A percentile compares a stretch with the other conserved stretches of the same genome.
phyloP scores from a whole-genome alignment of 2,797 vertebrate genomes.

The Enteromius viviparus region DNA sequence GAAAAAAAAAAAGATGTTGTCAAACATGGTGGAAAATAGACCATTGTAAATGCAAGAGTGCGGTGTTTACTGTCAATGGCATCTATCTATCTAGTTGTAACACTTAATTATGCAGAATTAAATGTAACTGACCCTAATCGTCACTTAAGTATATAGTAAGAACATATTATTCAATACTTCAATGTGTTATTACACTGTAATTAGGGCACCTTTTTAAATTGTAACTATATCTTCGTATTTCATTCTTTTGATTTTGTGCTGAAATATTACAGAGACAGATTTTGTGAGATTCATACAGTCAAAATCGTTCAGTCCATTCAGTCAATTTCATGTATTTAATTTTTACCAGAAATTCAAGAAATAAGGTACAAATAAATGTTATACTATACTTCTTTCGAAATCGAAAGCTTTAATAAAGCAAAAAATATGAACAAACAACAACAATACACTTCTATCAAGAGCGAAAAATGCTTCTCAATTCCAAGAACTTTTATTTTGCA shows the following conservation, averaged over 20 bases:
- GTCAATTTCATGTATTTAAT: neutral
- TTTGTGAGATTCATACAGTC: neutral
- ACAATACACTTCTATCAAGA: neutral
- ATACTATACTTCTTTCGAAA: neutral
- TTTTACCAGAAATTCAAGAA: neutral
- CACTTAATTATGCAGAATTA: neutral
- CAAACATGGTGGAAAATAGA: neutral
- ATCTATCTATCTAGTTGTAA: neutral
- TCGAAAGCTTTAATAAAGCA: neutral
- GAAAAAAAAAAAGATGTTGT: constrained; percentile 1
- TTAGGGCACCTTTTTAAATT: neutral
- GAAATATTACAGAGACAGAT: neutral
- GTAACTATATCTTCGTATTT: neutral
- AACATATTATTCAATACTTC: neutral
- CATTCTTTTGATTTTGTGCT: neutral
- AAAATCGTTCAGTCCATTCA: neutral
- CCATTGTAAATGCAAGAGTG: neutral
- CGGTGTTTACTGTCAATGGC: neutral
- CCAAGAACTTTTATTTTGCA: neutral
- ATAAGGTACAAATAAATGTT: neutral
- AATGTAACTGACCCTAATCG: neutral
- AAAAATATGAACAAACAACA: neutral
- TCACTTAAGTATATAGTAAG: neutral
- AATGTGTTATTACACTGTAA: neutral
- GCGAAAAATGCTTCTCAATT: neutral